phyloP scores from a whole-genome alignment of 2,888 invertebrate species.

The Loripinus fragilis region DNA sequence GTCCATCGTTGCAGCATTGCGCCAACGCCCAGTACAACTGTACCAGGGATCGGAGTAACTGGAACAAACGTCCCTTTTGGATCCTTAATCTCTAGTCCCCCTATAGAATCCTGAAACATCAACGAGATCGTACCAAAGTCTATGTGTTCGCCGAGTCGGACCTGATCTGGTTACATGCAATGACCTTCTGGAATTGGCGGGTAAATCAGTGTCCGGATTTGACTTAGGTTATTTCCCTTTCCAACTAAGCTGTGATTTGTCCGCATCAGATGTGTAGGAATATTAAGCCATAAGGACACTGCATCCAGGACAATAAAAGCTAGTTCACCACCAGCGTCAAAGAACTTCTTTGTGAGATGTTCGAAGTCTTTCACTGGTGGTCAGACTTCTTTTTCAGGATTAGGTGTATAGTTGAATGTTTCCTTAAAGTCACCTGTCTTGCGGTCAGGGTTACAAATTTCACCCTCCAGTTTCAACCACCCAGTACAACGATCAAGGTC shows the following conservation, averaged over 20 bases:
- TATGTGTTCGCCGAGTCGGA: slow-evolving; percentile 68
- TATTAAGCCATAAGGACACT: slow-evolving; percentile 36
- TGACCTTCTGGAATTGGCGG: slow-evolving; percentile 28
- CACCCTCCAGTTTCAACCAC: slow-evolving; percentile 52
- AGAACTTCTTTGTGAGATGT: slow-evolving; percentile 6
- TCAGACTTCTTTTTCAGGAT: slow-evolving; percentile 30
- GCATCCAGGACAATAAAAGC: slow-evolving; percentile 25
- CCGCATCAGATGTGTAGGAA: slow-evolving; percentile 21
- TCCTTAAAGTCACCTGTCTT: slow-evolving; percentile 55
- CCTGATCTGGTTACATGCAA: slow-evolving; percentile 61
- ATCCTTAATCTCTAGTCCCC: slow-evolving; percentile 61
- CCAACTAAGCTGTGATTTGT: slow-evolving; percentile 33
- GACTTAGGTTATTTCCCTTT: slow-evolving; percentile 23
- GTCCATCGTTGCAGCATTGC: slow-evolving; percentile 91
- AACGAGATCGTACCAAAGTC: slow-evolving; percentile 68
- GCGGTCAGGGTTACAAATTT: slow-evolving; percentile 44
- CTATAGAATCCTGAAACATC: slow-evolving; percentile 69
- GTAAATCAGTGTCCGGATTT: slow-evolving; percentile 33
- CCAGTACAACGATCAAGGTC: slow-evolving; percentile 36
- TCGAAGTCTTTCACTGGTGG: slow-evolving; percentile 31
- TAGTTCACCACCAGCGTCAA: slow-evolving; percentile 28
- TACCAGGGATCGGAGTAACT: slow-evolving; percentile 90
- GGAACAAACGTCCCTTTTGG: slow-evolving; percentile 88
- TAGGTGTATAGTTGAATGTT: slow-evolving; percentile 46
- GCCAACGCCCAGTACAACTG: slow-evolving; percentile 90